Percentiles rank a stretch among this genome's conserved stretches.
Conservation (phyloP, 2,888 invertebrate species). For the Zele albiditarsus region DNA sequence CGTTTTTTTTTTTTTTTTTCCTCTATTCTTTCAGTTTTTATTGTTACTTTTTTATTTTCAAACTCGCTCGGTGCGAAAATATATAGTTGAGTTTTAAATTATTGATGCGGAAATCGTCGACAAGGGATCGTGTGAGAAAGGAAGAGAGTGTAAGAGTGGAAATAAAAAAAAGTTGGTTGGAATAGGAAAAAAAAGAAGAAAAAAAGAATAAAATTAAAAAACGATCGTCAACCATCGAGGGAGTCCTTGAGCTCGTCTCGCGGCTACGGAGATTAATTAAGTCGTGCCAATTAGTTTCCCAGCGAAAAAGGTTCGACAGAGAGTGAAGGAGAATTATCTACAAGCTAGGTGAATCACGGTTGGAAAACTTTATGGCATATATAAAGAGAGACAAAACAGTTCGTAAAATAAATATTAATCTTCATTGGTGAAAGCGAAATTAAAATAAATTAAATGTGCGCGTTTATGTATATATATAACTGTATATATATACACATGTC, state of each 20-base stretch:
- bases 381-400: neutral
- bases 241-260: slow-evolving; percentile 21
- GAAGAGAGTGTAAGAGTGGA: neutral
- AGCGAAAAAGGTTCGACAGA: slow-evolving; percentile 28
- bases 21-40: neutral
- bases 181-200: neutral
- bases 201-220: neutral
- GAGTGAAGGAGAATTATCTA: slow-evolving; percentile 15
- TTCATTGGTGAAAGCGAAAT: neutral
- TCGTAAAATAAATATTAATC: neutral
- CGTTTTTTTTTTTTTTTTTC: neutral
- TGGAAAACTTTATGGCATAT: slow-evolving; percentile 2
- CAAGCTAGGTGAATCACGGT: slow-evolving; percentile 14
- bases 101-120: slow-evolving; percentile 16
- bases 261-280: slow-evolving; percentile 53
- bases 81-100: slow-evolving; percentile 17
- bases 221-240: slow-evolving; percentile 27
- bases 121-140: neutral
- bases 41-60: neutral
- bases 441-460: neutral
- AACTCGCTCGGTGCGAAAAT: neutral
- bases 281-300: slow-evolving; percentile 54
- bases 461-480: neutral
- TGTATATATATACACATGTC: neutral
- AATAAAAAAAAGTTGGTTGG: neutral